These are phyloP conservation scores for Synergus umbraculus DNA, from an alignment of 2,888 invertebrate genomes.

Conservation along the genomic window DNA sequence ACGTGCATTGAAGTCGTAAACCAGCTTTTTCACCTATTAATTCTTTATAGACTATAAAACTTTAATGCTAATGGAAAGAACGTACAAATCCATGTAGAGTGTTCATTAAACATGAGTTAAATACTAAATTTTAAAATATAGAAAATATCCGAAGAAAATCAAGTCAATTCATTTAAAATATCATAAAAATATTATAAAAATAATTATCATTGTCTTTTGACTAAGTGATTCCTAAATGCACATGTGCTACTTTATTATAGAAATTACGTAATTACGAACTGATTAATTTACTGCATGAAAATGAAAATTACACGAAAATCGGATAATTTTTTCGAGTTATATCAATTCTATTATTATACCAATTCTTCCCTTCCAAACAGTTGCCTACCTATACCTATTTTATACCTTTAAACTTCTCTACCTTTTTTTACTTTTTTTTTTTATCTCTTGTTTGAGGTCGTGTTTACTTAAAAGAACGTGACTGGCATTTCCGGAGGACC, in stretches of 20 bases:
- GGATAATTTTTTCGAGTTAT: neutral
- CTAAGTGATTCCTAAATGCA: neutral
- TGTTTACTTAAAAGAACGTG: slow-evolving; percentile 28
- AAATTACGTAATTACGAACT: neutral
- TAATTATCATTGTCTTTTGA: neutral
- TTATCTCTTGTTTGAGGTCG: slow-evolving; percentile 4
- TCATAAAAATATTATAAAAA: neutral
- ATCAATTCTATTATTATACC: neutral
- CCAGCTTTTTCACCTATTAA: neutral
- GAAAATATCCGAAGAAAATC: neutral
- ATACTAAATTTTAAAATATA: neutral
- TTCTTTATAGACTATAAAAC: neutral
- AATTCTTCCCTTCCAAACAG: neutral
- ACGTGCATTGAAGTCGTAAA: neutral
- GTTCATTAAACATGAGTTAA: neutral
- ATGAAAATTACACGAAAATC: slow-evolving; percentile 4
- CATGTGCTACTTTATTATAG: neutral
- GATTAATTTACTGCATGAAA: neutral
- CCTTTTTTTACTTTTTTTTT: neutral
- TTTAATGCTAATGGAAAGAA: slow-evolving; percentile 13
- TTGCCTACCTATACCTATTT: neutral
- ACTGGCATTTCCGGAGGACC: slow-evolving; percentile 40
- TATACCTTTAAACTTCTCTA: slow-evolving; percentile 8
- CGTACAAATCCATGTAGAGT: neutral
- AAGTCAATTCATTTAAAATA: neutral